phyloP scores from a whole-genome alignment of 2,113 vertebrate genomes.

The Megatriorchis doriae region DNA sequence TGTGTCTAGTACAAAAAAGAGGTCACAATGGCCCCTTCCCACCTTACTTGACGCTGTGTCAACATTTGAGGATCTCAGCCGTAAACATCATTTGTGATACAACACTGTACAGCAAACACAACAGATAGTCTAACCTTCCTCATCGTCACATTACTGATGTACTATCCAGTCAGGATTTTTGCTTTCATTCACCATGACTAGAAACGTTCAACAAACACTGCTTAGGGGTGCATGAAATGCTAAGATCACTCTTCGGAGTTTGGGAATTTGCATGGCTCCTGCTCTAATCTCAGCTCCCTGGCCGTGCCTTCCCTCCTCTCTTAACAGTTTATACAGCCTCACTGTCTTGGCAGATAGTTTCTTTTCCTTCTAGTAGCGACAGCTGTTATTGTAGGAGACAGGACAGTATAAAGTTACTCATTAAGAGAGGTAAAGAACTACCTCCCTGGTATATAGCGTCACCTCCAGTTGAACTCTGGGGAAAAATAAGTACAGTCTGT shows the following conservation, averaged over 20 bases:
- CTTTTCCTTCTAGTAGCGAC: background rate
- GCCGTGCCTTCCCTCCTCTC: background rate
- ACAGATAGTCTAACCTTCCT: background rate
- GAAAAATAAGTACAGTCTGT: background rate
- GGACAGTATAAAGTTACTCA: background rate
- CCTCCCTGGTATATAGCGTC: background rate
- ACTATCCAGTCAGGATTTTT: background rate
- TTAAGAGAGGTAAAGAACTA: background rate
- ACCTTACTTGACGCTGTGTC: background rate
- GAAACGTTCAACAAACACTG: background rate
- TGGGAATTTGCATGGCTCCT: background rate
- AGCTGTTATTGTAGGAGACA: slow-evolving; percentile 1
- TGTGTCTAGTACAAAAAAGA: background rate
- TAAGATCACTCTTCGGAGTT: background rate
- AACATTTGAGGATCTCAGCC: background rate
- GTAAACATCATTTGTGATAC: background rate
- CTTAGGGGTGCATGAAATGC: background rate
- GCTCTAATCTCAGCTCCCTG: background rate
- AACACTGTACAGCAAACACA: background rate
- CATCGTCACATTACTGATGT: background rate
- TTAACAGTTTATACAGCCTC: background rate
- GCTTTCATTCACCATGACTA: background rate
- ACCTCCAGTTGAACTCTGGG: background rate
- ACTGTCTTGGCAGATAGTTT: background rate
- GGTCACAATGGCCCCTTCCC: background rate